These are phyloP conservation scores for Macropus fuliginosus DNA, from an alignment of 2,797 vertebrate species.

Conservation along the genomic window DNA sequence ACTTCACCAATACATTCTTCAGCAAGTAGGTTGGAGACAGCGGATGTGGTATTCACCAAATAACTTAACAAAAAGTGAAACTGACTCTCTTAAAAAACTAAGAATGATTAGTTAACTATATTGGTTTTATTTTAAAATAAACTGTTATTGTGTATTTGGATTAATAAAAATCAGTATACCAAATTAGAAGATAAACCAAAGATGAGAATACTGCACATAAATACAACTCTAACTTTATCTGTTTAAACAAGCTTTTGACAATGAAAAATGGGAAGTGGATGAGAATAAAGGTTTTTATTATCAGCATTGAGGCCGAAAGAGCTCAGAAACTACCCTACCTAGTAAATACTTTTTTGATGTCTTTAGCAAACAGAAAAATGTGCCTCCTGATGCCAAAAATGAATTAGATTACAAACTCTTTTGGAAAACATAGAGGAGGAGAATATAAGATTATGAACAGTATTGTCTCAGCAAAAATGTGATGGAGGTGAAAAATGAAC, in stretches of 20 bases:
- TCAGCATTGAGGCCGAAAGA: not conserved
- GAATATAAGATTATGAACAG: not conserved
- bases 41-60: not conserved
- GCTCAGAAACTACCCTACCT: not conserved
- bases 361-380: not conserved
- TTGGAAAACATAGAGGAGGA: not conserved
- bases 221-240: not conserved
- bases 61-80: not conserved
- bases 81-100: not conserved
- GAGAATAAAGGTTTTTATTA: not conserved
- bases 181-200: not conserved
- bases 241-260: not conserved
- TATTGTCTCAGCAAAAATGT: not conserved
- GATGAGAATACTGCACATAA: not conserved
- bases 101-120: not conserved
- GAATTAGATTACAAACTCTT: not conserved
- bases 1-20: not conserved
- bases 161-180: not conserved
- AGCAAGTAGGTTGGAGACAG: not conserved
- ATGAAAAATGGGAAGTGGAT: not conserved
- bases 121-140: not conserved
- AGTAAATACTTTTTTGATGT: not conserved
- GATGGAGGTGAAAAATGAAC: not conserved
- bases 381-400: not conserved
- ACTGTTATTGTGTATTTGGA: not conserved